Evolutionary conservation across 2,797 vertebrate species (phyloP).

Genomic region (Tangara arthus): DNA sequence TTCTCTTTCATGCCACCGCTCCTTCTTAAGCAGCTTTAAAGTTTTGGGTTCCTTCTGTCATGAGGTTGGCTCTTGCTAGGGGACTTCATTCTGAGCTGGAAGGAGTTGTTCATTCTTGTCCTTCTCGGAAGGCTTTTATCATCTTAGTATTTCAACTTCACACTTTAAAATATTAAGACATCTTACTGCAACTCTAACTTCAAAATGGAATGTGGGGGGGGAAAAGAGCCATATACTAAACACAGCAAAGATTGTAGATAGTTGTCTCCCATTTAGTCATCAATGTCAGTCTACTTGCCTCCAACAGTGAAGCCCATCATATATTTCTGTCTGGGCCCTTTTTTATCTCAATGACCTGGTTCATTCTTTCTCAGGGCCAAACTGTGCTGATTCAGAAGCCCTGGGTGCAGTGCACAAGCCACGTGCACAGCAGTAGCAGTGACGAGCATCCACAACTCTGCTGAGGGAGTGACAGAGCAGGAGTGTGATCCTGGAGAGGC

Average conservation of each 20-base stretch:
- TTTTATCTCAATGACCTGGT: not conserved
- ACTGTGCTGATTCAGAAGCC: not conserved
- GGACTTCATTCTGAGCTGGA: not conserved
- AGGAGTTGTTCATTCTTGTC: not conserved
- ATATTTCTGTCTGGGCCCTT: not conserved
- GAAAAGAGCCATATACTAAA: not conserved
- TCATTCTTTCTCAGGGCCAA: not conserved
- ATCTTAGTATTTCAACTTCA: not conserved
- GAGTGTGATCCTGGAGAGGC: rapidly evolving
- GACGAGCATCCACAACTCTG: not conserved
- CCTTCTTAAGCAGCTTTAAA: not conserved
- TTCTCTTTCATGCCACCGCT: not conserved
- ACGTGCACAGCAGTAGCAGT: rapidly evolving
- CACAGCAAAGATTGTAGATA: not conserved
- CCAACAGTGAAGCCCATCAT: not conserved
- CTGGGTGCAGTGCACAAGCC: not conserved
- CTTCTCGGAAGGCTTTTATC: not conserved
- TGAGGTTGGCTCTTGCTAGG: not conserved
- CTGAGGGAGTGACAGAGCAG: rapidly evolving
- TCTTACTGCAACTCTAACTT: not conserved
- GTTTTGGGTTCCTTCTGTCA: not conserved
- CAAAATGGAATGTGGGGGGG: rapidly evolving
- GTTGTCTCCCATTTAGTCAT: not conserved
- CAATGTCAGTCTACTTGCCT: not conserved
- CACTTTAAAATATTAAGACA: not conserved